Conservation (phyloP, 2,888 invertebrate genomes). For the Ophion slaviceki region DNA sequence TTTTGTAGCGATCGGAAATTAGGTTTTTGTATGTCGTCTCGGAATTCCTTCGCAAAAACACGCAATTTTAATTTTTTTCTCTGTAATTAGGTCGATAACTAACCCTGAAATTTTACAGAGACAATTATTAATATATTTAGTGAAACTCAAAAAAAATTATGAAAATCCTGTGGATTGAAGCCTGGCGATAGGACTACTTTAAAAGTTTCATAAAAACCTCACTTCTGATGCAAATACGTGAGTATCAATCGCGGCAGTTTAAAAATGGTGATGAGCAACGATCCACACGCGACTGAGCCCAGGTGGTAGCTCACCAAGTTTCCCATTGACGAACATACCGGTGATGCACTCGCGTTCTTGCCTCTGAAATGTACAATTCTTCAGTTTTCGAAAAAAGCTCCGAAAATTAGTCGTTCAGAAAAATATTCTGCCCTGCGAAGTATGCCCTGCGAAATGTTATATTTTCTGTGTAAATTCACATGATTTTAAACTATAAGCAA, state of each 20-base stretch:
- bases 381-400: background rate
- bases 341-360: conserved; percentile 87
- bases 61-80: too few species aligned
- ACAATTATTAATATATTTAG: too few species aligned
- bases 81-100: too few species aligned
- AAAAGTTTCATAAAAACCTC: conserved; percentile 81
- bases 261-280: conserved; percentile 95
- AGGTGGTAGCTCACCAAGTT: conserved; percentile 94
- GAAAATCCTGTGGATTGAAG: too few species aligned
- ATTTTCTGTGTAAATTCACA: too few species aligned
- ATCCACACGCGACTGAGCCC: conserved; percentile 97
- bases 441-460: background rate
- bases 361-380: conserved; percentile 84
- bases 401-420: background rate
- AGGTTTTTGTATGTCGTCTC: too few species aligned
- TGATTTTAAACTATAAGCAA: too few species aligned
- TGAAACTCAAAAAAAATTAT: too few species aligned
- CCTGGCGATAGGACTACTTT: too few species aligned
- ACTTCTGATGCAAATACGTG: conserved; percentile 95
- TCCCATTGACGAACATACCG: conserved; percentile 89
- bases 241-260: conserved; percentile 95
- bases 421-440: background rate
- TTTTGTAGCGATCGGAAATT: too few species aligned
- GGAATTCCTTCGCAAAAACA: too few species aligned
- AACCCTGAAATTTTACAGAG: too few species aligned